These are phyloP conservation scores for Drosophila triauraria DNA, from an alignment of 1,140 invertebrate species.

Conservation along the genomic window DNA sequence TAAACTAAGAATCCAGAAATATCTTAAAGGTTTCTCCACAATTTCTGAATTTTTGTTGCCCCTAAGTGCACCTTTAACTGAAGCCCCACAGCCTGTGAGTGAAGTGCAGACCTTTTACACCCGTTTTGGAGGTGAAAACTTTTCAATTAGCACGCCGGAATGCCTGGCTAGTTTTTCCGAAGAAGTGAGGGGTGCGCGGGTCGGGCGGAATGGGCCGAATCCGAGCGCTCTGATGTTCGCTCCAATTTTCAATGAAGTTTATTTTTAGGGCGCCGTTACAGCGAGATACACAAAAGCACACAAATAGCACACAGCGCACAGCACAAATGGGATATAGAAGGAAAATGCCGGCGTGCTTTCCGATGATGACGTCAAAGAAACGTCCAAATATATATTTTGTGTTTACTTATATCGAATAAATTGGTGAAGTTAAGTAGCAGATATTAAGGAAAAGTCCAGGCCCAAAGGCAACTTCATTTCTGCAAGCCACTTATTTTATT, in stretches of 20 bases:
- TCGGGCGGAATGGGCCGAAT: not conserved
- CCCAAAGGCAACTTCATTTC: constrained; percentile 62
- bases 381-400: constrained; percentile 4
- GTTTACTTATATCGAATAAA: constrained; percentile 1
- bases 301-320: constrained; percentile 34
- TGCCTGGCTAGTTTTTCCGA: constrained; percentile 22
- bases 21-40: not conserved
- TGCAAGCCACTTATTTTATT: constrained; percentile 21
- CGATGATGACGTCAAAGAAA: constrained; percentile 73
- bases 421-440: constrained; percentile 14
- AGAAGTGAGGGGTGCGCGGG: not conserved
- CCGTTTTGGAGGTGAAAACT: constrained; percentile 28
- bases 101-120: constrained; percentile 12
- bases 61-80: not conserved
- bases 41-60: not conserved
- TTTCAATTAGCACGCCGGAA: constrained; percentile 38
- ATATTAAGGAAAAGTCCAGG: constrained; percentile 2
- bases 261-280: constrained; percentile 71
- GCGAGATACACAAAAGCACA: constrained; percentile 45
- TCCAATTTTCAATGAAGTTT: constrained; percentile 81
- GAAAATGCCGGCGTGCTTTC: constrained; percentile 68
- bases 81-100: not conserved
- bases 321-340: constrained; percentile 44
- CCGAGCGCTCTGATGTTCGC: constrained; percentile 46
- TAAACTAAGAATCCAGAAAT: not conserved